These are phyloP conservation scores for Drosophila nigrodunni DNA, from an alignment of 1,140 invertebrate species.

Conservation along the genomic window DNA sequence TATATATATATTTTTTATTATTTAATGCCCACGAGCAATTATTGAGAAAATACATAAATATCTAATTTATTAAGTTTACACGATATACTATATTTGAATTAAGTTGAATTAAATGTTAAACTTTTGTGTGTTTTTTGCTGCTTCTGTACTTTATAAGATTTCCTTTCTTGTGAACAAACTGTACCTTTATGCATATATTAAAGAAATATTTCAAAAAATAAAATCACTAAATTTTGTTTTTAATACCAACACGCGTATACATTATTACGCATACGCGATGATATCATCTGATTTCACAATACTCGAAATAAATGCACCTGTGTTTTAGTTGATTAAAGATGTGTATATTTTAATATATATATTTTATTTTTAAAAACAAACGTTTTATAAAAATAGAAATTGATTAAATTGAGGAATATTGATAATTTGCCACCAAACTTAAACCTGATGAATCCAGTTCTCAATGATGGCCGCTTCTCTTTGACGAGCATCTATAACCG, in stretches of 20 bases:
- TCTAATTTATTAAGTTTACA: conserved; percentile 77
- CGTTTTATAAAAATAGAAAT: no score
- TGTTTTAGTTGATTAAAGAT: no score
- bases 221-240: background rate
- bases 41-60: conserved; percentile 68
- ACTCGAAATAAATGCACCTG: no score
- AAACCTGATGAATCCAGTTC: conserved; percentile 59
- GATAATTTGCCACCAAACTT: background rate
- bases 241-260: background rate
- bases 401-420: no score
- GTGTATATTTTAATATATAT: no score
- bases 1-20: conserved; percentile 50
- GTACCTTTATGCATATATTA: conserved; percentile 83
- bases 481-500: conserved; percentile 60
- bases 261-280: no score
- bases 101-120: conserved; percentile 80
- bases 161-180: conserved; percentile 82
- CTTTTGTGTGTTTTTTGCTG: conserved; percentile 77
- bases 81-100: conserved; percentile 72
- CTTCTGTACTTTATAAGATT: conserved; percentile 80
- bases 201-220: conserved; percentile 59
- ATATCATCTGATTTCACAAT: no score
- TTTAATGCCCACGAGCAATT: conserved; percentile 70
- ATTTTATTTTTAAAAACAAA: no score
- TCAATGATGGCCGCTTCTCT: conserved; percentile 64